Evolutionary conservation across 1,140 invertebrate genomes (phyloP), one percentile per base, ranked within the genome.

Genomic region (Bemisia tabaci): DNA sequence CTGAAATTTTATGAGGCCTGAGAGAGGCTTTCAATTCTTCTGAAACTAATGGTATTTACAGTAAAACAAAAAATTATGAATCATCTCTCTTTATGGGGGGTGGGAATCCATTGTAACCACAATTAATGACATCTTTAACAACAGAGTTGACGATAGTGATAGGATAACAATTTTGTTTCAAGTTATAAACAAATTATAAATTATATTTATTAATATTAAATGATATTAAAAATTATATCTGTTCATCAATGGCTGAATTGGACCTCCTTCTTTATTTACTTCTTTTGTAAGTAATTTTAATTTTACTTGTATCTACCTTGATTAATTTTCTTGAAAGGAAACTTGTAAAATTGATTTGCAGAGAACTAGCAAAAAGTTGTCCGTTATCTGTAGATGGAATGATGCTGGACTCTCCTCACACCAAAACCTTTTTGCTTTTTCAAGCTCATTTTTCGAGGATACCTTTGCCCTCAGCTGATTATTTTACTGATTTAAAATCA

Each of bases 401-500:
- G 59, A 83, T 85, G 0, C 86, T 87, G 67, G 94, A 97, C 77
- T 94, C 90, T 12, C 87, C 95, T 0, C 89, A 97, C 79, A 92
- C 94, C 5, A 99, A 99, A 81, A 87, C 95, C 12, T 88, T 92
- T 78, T 78, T 99, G 1, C 80, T 99, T 26, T 82, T 99, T 2
- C 95, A 99, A 81, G 91, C 94, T 11, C 95, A 99, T 78, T 91
- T 98, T 74, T 85, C 86, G 22, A 84, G 90, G 62, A 72, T 90
- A 9, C 77, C 81, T 59, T 76, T 99, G 33, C 95, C 95, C 0
- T 91, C 87, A 73, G 85, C 93, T 5, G 97, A 99, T 80, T 99
- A 98, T 77, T 80, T 87, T 60, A 98, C 97, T 0, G 97, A 99
- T 80, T 85, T 93, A 0, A 98, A 98, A 79, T 95, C 92, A 23